Conservation (phyloP, 2,888 invertebrate species). For the Caenorhabditis becei region DNA sequence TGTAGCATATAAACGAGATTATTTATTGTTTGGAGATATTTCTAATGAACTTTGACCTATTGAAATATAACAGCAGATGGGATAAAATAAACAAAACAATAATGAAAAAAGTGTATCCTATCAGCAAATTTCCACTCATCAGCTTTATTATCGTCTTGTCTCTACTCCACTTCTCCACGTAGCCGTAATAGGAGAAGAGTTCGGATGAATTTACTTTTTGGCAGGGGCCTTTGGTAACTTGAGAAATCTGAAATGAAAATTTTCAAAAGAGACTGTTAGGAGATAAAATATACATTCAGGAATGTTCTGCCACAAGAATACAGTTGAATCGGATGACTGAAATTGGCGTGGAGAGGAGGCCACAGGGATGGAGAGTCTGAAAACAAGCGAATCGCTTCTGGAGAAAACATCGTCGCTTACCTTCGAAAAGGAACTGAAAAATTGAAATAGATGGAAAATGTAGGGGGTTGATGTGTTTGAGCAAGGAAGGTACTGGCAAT, state of each 20-base stretch:
- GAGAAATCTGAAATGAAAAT: constrained; percentile 46
- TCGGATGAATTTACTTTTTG: constrained; percentile 45
- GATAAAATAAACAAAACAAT: constrained; percentile 16
- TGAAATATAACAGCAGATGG: constrained; percentile 25
- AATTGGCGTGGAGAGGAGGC: neutral
- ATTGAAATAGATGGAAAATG: constrained; percentile 12
- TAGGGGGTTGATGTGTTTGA: constrained; percentile 38
- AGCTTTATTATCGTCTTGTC: neutral
- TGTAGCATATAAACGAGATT: neutral
- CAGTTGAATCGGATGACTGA: constrained; percentile 22
- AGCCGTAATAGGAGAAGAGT: constrained; percentile 37
- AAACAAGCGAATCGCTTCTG: neutral
- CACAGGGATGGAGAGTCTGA: constrained; percentile 10
- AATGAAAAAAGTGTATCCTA: constrained; percentile 15
- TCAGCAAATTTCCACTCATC: neutral
- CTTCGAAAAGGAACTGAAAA: constrained; percentile 38
- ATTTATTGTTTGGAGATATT: constrained; percentile 19
- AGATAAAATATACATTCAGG: constrained; percentile 26
- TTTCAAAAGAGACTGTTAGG: too few relatives aligned
- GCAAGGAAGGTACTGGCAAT: constrained; percentile 22
- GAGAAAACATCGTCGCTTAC: constrained; percentile 1
- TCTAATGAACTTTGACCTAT: constrained; percentile 23
- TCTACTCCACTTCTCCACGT: neutral
- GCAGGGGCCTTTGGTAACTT: constrained; percentile 58
- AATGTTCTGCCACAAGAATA: constrained; percentile 52